phyloP scores from a whole-genome alignment of 2,797 vertebrate genomes.

The Pseudocheirus occidentalis region DNA sequence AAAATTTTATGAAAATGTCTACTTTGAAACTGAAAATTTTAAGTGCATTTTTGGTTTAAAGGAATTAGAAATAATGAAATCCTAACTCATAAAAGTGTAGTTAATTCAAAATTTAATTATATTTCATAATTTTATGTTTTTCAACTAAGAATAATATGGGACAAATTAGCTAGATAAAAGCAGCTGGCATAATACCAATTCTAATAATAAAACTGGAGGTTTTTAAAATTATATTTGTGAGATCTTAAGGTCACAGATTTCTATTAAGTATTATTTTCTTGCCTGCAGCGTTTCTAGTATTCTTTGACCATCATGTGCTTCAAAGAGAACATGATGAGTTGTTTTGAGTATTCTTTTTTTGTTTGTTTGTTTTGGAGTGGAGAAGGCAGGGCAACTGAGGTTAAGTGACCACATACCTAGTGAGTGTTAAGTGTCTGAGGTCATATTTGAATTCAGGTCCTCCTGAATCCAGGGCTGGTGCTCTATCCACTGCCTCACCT shows the following conservation, averaged over 20 bases:
- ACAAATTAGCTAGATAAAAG: background rate
- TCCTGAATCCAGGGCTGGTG: no score
- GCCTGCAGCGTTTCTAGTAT: background rate
- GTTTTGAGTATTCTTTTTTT: background rate
- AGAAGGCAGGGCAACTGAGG: no score
- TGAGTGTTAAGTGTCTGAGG: no score
- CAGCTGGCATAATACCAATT: background rate
- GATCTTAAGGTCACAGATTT: background rate
- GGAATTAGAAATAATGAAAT: constrained; percentile 11
- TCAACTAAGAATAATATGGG: background rate
- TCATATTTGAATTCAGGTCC: no score
- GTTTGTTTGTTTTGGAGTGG: no score
- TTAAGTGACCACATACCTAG: no score
- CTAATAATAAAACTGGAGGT: background rate
- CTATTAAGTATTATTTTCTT: background rate
- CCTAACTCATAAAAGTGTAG: background rate
- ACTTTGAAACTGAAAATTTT: constrained; percentile 14
- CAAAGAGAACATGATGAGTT: background rate
- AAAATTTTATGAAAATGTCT: background rate
- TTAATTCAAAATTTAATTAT: background rate
- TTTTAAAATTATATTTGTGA: background rate
- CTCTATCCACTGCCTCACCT: no score
- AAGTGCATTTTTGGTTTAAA: background rate
- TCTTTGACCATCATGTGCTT: background rate
- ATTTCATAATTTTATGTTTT: background rate